Evolutionary conservation across 2,888 invertebrate species (phyloP).

Genomic region (Drosophila flavopinicola): DNA sequence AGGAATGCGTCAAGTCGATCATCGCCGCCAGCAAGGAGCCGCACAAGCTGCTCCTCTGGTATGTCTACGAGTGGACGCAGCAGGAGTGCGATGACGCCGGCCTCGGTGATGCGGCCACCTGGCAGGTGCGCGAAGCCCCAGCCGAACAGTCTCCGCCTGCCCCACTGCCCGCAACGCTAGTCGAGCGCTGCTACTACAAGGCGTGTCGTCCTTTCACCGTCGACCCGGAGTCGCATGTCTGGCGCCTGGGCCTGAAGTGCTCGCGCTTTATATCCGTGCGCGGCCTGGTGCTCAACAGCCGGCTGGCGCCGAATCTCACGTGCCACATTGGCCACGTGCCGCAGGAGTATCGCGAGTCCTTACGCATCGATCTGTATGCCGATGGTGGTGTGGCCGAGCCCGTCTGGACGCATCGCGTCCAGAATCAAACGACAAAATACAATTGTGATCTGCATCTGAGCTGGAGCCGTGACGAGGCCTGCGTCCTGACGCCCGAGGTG

Average conservation of each 20-base stretch:
- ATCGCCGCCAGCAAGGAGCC: constrained; percentile 75
- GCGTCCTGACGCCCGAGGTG: constrained; percentile 81
- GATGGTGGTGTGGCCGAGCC: constrained; percentile 46
- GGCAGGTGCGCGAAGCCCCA: constrained; percentile 30
- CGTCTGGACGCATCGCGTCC: constrained; percentile 74
- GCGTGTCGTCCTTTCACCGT: constrained; percentile 83
- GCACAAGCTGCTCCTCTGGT: constrained; percentile 80
- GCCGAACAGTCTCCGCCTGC: constrained; percentile 31
- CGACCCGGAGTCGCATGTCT: constrained; percentile 71
- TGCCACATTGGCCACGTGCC: constrained; percentile 51
- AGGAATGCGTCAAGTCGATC: constrained; percentile 82
- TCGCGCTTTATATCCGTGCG: constrained; percentile 81
- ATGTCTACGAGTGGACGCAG: constrained; percentile 83
- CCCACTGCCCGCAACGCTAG: constrained; percentile 43
- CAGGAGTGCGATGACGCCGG: constrained; percentile 81
- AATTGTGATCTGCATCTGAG: constrained; percentile 83
- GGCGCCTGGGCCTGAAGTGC: constrained; percentile 75
- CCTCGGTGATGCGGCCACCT: constrained; percentile 48
- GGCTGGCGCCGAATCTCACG: constrained; percentile 78
- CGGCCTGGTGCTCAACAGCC: constrained; percentile 82
- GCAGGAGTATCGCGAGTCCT: constrained; percentile 78
- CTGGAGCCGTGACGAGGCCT: constrained; percentile 74
- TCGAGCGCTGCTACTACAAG: constrained; percentile 83
- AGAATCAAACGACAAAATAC: constrained; percentile 79
- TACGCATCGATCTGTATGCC: constrained; percentile 78